Evolutionary conservation across 2,797 vertebrate species (phyloP).

Genomic region (Falco cherrug): DNA sequence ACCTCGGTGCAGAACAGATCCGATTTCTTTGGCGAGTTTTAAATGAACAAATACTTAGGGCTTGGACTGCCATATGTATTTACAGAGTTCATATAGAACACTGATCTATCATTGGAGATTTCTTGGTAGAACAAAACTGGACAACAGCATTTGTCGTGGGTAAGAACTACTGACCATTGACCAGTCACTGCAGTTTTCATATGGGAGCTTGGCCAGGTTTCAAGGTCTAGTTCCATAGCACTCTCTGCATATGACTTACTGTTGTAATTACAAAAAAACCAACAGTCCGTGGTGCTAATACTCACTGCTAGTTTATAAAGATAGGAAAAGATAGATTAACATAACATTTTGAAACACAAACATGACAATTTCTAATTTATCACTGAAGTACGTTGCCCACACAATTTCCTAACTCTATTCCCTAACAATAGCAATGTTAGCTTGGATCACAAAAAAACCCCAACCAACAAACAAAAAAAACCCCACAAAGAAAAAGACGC

Average conservation of each 20-base stretch:
- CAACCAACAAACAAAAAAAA: background rate
- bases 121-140: background rate
- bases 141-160: background rate
- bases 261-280: background rate
- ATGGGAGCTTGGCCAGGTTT: background rate
- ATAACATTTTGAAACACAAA: background rate
- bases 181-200: background rate
- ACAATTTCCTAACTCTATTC: background rate
- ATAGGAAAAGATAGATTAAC: background rate
- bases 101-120: background rate
- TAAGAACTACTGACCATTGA: background rate
- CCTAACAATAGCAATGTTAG: background rate
- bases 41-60: background rate
- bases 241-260: background rate
- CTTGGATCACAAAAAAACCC: background rate
- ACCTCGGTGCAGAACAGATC: background rate
- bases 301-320: background rate
- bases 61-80: background rate
- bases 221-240: background rate
- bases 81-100: background rate
- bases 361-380: background rate
- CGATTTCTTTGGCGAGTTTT: background rate
- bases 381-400: background rate
- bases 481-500: background rate
- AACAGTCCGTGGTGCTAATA: background rate